These are phyloP conservation scores for Dynastes grantii DNA, from an alignment of 2,888 invertebrate species.

Conservation along the genomic window DNA sequence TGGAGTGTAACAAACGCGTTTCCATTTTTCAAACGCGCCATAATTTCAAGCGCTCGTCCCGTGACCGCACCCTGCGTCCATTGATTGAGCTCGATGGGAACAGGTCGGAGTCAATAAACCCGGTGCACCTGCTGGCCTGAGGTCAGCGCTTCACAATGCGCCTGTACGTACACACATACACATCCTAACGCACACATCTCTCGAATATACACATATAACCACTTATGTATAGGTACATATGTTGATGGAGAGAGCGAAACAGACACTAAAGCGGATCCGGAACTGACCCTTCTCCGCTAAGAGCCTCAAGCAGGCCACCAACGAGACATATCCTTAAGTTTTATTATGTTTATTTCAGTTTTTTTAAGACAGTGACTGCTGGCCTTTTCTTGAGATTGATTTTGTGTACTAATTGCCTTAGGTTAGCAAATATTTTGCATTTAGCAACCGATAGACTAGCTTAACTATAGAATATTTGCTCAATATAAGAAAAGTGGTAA, in stretches of 20 bases:
- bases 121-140: conserved; percentile 71
- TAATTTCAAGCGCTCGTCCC: conserved; percentile 62
- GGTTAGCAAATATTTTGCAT: too few relatives aligned
- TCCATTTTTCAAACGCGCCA: conserved; percentile 68
- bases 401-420: too few relatives aligned
- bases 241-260: conserved; percentile 31
- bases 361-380: neutral
- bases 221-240: conserved; percentile 29
- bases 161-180: conserved; percentile 51
- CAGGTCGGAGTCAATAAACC: conserved; percentile 70
- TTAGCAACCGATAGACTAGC: too few relatives aligned
- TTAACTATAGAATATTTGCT: too few relatives aligned
- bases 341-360: conserved; percentile 24
- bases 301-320: conserved; percentile 42
- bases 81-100: conserved; percentile 63
- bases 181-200: conserved; percentile 33
- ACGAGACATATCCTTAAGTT: conserved; percentile 38
- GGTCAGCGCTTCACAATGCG: conserved; percentile 66
- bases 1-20: conserved; percentile 69
- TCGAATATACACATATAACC: conserved; percentile 19
- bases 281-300: conserved; percentile 57
- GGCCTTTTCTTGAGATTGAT: too few relatives aligned
- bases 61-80: conserved; percentile 58
- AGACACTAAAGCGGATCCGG: conserved; percentile 57
- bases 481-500: too few relatives aligned